Conservation (phyloP, 2,113 vertebrate species). For the Dolichotis patagonum region DNA sequence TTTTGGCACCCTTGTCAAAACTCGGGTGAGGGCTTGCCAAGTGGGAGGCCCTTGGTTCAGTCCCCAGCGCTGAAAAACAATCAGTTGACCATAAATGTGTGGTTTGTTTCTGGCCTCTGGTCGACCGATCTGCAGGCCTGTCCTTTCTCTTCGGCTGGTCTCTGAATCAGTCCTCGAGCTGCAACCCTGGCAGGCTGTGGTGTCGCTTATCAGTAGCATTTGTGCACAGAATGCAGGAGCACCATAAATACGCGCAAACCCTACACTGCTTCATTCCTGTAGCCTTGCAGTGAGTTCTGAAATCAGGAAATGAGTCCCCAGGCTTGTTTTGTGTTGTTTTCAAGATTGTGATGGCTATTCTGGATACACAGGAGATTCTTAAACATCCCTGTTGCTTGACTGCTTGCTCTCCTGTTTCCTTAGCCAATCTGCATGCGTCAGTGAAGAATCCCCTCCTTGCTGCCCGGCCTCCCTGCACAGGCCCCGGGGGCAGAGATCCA, state of each 20-base stretch:
- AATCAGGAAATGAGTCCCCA: neutral
- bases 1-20: neutral
- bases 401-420: neutral
- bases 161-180: neutral
- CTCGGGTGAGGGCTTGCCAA: neutral
- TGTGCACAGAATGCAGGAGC: neutral
- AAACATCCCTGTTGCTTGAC: neutral
- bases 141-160: neutral
- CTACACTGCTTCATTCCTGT: neutral
- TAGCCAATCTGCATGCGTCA: neutral
- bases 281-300: constrained; percentile 21
- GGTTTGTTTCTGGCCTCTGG: neutral
- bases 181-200: neutral
- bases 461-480: neutral
- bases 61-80: neutral
- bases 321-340: neutral
- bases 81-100: neutral
- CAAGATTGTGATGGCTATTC: neutral
- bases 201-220: neutral
- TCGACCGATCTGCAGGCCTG: neutral
- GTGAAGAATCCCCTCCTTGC: neutral
- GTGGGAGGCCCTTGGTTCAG: neutral
- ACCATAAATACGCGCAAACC: too few relatives aligned
- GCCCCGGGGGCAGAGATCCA: neutral
- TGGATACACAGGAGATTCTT: neutral